Base-by-base conservation (phyloP, 2,797 vertebrate species). In the Sphenodon punctatus region DNA sequence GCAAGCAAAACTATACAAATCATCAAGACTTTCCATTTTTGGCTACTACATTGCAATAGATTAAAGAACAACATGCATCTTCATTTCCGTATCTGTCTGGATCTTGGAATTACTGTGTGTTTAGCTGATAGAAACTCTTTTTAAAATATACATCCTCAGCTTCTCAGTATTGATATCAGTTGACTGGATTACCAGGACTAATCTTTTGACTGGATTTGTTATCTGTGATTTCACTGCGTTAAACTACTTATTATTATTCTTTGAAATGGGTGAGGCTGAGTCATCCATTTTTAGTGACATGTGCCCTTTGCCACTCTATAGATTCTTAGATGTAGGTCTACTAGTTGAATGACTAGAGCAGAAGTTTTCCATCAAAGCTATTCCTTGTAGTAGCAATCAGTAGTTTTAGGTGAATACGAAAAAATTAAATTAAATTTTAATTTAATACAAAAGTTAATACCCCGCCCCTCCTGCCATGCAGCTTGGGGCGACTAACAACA, bases 21-120 rank as follows among this genome's bases (percentile, higher is more conserved):
- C 75, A 67, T 53, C 49, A 77, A 55, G 48, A 16, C 60, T 63
- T 90, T 20, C 42, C 72, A 41, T 85, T 89, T 89, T 84, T 48
- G 27, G 60, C 15, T 79, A 5, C 34, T 80, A 71, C 10, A 12
- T 49, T 65, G 79, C 46, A 41, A 59, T 43, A 58, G 5, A 42
- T 53, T 72, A 51, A 78, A 77, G 73, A 53, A 38, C 20, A 23
- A 67, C 45, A 25, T 67, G 2, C 10, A 80, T 16, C 6, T 75
- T 87, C 2, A 3, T 78, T 66, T 69, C 13, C 42, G 53, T 7
- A 79, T 74, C 14, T 84, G 12, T 80, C 8, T 55, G 45, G 77
- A 20, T 72, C 38, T 42, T 20, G 2, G 61, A 72, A 82, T 87
- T 69, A 14, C n/a, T 60, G 38, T 5, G 71, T 88, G 88, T 56